Evolutionary conservation across 2,797 vertebrate species (phyloP), one percentile per base, ranked within the genome.

Genomic region (Varecia variegata): DNA sequence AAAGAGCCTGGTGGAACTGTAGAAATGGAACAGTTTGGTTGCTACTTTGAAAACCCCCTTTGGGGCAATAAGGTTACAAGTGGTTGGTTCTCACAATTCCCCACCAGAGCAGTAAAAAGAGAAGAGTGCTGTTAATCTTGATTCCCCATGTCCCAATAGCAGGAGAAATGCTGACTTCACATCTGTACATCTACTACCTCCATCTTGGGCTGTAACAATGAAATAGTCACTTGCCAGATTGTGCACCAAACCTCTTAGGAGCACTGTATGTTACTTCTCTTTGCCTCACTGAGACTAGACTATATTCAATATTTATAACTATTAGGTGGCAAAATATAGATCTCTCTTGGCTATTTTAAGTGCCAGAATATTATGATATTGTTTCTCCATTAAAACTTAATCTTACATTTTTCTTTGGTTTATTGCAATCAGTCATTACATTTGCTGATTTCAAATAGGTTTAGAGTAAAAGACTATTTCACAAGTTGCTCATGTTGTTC

Each of bases 11-110:
- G 4, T 68, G 52, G 45, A 32, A 43, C 20, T 23, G 1, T 27
- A 88, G 76, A 94, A 96, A 89, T 38, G 11, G 30, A 97, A 96
- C 27, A 40, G 70, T 81, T 92, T 79, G 50, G 18, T 76, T 95
- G 25, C 93, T 93, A 95, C 47, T 80, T 71, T 96, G 73, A 93
- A 97, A 96, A 94, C 14, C 17, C 95, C 58, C 92, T 91, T 96
- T 86, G 71, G 95, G 65, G 23, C 86, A 91, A 89, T 93, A 96
- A 74, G 60, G 32, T 67, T 93, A 45, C 50, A 97, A 96, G 83
- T 95, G 62, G 27, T 91, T 81, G 32, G 43, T 71, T 91, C 71
- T 58, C 30, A 58, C 20, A 79, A 27, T 88, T 18, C 54, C 93
- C 77, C 73, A 68, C 68, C 35, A 92, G 84, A 94, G 62, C 58